phyloP scores from a whole-genome alignment of 2,797 vertebrate genomes.

The Vipera latastei region DNA sequence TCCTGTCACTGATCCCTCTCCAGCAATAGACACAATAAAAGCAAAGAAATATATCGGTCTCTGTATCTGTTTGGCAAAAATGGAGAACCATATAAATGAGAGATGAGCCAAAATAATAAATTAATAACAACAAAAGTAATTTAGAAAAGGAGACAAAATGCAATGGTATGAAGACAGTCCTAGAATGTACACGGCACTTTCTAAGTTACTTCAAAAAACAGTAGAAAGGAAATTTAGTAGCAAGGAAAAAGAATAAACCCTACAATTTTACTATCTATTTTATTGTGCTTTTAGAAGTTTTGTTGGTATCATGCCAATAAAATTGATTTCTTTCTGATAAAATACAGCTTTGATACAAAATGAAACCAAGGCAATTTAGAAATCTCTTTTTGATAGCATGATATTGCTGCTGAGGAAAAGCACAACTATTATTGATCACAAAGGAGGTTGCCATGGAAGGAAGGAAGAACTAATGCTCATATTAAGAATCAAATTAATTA shows the following conservation, averaged over 20 bases:
- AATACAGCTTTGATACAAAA: neutral
- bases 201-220: constrained; percentile 12
- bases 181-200: neutral
- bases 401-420: constrained; percentile 35
- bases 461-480: neutral
- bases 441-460: neutral
- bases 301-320: neutral
- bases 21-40: too few relatives aligned
- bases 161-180: neutral
- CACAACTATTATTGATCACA: neutral
- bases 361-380: neutral
- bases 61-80: neutral
- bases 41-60: neutral
- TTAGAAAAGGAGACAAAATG: neutral
- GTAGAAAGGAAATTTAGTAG: neutral
- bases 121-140: too few relatives aligned
- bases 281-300: constrained; percentile 25
- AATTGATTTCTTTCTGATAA: neutral
- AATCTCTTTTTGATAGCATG: neutral
- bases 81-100: neutral
- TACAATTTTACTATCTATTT: constrained; percentile 33
- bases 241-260: constrained; percentile 38
- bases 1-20: too few relatives aligned
- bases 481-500: constrained; percentile 2
- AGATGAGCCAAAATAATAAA: neutral